These are phyloP conservation scores for Manis javanica DNA, from an alignment of 2,797 vertebrate species.

Conservation along the genomic window DNA sequence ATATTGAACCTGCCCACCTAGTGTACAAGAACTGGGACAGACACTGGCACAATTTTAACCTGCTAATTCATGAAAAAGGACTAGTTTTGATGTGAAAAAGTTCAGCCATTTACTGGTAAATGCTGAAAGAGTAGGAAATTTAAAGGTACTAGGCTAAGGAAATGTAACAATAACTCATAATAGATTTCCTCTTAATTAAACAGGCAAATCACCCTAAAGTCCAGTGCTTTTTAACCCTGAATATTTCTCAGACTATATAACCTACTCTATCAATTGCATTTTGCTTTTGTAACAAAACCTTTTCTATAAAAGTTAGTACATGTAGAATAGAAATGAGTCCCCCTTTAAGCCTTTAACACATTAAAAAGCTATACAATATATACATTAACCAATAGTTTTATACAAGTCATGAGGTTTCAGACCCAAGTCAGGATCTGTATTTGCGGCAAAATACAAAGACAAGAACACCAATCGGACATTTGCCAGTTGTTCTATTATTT, in stretches of 20 bases:
- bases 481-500: conserved; percentile 70
- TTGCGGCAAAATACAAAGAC: conserved; percentile 78
- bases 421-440: conserved; percentile 62
- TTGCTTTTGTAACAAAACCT: conserved; percentile 61
- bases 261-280: conserved; percentile 56
- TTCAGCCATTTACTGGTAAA: background rate
- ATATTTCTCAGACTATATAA: conserved; percentile 66
- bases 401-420: conserved; percentile 66
- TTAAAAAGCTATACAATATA: conserved; percentile 63
- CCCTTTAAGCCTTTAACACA: conserved; percentile 59
- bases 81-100: conserved; percentile 11
- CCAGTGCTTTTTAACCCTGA: background rate
- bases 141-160: background rate
- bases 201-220: background rate
- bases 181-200: conserved; percentile 70
- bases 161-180: conserved; percentile 43
- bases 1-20: background rate
- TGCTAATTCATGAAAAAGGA: background rate
- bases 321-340: conserved; percentile 74
- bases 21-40: conserved; percentile 45
- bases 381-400: conserved; percentile 59
- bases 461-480: conserved; percentile 77
- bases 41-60: conserved; percentile 14
- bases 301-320: conserved; percentile 51
- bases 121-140: background rate